Evolutionary conservation across 2,888 invertebrate species (phyloP).

Genomic region (Pristionchus mayeri): DNA sequence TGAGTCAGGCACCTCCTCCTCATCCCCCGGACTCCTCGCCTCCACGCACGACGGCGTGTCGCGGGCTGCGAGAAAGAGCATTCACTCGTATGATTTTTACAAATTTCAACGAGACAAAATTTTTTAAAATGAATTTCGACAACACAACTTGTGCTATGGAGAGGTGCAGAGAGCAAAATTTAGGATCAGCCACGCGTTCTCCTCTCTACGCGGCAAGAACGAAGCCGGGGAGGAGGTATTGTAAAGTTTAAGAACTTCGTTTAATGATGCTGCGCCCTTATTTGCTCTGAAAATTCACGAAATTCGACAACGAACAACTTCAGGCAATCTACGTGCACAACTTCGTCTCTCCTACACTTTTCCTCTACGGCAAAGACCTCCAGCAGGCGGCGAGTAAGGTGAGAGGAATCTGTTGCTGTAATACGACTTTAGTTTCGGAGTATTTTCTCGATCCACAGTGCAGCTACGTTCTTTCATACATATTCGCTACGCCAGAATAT

Average conservation of each 20-base stretch:
- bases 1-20: not conserved
- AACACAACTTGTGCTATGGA: too few relatives aligned
- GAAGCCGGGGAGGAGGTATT: not conserved
- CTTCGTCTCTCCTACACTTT: constrained; percentile 38
- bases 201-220: not conserved
- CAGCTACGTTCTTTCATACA: not conserved
- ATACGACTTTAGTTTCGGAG: too few relatives aligned
- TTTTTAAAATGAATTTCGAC: too few relatives aligned
- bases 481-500: not conserved
- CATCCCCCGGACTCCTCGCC: not conserved
- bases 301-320: too few relatives aligned
- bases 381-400: not conserved
- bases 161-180: not conserved
- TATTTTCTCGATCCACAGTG: too few relatives aligned
- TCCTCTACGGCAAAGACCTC: constrained; percentile 34
- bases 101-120: too few relatives aligned
- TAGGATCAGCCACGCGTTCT: constrained; percentile 1
- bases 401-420: too few relatives aligned
- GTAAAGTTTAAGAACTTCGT: too few relatives aligned
- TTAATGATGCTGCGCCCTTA: too few relatives aligned
- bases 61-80: not conserved
- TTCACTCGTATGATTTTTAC: not conserved
- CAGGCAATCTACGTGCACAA: not conserved
- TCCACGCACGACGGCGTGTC: constrained; percentile 6
- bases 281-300: too few relatives aligned